Percentiles rank a stretch among this genome's conserved stretches.
Conservation (phyloP, 2,113 vertebrate species). For the Hippocampus abdominalis region DNA sequence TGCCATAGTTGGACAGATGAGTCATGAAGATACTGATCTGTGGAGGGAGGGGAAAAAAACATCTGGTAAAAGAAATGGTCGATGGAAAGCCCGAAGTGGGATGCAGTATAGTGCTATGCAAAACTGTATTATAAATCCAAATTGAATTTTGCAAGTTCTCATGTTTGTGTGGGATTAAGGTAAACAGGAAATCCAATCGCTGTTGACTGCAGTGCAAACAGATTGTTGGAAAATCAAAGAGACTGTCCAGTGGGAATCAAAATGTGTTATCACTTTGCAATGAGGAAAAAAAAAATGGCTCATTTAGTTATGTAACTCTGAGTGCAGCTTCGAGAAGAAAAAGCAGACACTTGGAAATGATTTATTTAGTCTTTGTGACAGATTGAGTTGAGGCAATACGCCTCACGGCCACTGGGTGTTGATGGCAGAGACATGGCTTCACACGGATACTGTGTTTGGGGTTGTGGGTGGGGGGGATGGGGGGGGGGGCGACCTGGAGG, state of each 20-base stretch:
- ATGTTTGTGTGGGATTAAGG: slow-evolving; percentile 11
- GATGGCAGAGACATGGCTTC: slow-evolving; percentile 36
- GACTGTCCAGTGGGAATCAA: slow-evolving; percentile 34
- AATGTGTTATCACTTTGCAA: slow-evolving; percentile 34
- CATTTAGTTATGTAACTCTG: slow-evolving; percentile 34
- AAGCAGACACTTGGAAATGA: slow-evolving; percentile 30
- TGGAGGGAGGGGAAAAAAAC: not conserved
- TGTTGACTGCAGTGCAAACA: slow-evolving; percentile 40
- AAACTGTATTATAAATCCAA: slow-evolving; percentile 38
- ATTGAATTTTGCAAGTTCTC: slow-evolving; percentile 24
- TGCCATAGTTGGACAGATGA: slow-evolving; percentile 95
- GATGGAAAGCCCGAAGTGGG: not conserved
- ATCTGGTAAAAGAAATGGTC: not conserved
- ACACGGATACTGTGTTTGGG: slow-evolving; percentile 26
- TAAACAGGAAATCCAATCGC: slow-evolving; percentile 38
- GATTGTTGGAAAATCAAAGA: slow-evolving; percentile 37
- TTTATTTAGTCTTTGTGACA: slow-evolving; percentile 34
- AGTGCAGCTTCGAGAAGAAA: slow-evolving; percentile 29
- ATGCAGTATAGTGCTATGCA: slow-evolving; percentile 19
- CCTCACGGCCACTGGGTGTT: slow-evolving; percentile 40
- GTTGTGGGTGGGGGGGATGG: slow-evolving; percentile 25
- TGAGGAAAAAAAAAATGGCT: slow-evolving; percentile 7
- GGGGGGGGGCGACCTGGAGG: slow-evolving; percentile 23
- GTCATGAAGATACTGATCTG: slow-evolving; percentile 99
- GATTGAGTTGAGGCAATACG: slow-evolving; percentile 46